Evolutionary conservation across 2,797 vertebrate genomes (phyloP).

Genomic region (Zalophus californianus): DNA sequence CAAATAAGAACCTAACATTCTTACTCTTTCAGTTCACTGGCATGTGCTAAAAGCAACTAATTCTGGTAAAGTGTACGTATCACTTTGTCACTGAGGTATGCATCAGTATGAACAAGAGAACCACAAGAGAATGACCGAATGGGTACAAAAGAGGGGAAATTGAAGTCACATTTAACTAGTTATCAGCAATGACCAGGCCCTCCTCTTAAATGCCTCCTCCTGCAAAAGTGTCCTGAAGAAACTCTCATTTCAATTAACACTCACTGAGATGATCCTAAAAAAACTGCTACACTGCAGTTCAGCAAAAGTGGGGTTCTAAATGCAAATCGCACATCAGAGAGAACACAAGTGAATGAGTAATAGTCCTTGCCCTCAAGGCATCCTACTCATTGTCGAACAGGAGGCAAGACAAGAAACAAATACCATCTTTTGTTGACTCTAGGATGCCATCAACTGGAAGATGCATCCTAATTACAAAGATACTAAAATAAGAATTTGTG

Average conservation of each 20-base stretch:
- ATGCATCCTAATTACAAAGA: background rate
- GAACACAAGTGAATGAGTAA: background rate
- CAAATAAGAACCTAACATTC: constrained; percentile 6
- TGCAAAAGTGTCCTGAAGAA: constrained; percentile 2
- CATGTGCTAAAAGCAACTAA: constrained; percentile 41
- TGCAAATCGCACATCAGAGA: background rate
- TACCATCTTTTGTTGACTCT: background rate
- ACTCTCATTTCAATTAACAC: background rate
- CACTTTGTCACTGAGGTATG: background rate
- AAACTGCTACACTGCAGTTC: background rate
- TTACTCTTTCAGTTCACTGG: background rate
- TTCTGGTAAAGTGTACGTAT: background rate
- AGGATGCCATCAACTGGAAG: background rate
- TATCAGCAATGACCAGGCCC: background rate
- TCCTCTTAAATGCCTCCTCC: background rate
- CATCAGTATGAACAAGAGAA: background rate
- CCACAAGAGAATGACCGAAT: background rate
- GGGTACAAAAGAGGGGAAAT: background rate
- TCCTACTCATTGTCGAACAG: background rate
- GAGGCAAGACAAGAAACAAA: background rate
- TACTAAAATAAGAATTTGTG: background rate
- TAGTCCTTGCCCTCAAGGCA: background rate
- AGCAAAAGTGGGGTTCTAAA: constrained; percentile 35
- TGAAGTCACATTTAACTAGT: constrained; percentile 2
- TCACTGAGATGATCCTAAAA: background rate